Conservation (phyloP, 2,797 vertebrate species). For the Novumbra hubbsi region DNA sequence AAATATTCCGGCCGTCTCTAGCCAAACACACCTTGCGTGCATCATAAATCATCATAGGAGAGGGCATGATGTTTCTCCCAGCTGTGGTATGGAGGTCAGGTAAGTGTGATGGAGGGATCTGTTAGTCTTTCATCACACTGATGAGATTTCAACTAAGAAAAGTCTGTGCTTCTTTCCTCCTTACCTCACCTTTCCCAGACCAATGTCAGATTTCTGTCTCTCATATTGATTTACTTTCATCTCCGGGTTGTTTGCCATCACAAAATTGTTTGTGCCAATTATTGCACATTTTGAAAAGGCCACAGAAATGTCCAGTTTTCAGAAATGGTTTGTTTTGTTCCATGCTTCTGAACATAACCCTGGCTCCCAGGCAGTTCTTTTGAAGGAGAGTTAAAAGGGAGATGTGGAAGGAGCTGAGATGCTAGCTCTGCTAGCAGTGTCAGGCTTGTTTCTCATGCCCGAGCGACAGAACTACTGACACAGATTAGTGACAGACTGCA, state of each 20-base stretch:
- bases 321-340: background rate
- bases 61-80: background rate
- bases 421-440: constrained; percentile 18
- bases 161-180: background rate
- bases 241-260: background rate
- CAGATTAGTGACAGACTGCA: constrained; percentile 6
- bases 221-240: constrained; percentile 1
- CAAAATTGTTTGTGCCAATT: background rate
- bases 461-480: constrained; percentile 11
- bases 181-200: constrained; percentile 2
- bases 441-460: constrained; percentile 10
- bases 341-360: background rate
- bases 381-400: background rate
- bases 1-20: background rate
- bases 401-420: constrained; percentile 5
- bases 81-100: constrained; percentile 5
- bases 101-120: constrained; percentile 2
- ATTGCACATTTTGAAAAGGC: background rate
- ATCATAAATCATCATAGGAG: constrained; percentile 7
- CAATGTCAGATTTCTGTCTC: background rate
- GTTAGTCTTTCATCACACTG: background rate
- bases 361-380: background rate
- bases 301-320: background rate
- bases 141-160: no score
- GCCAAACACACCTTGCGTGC: background rate